phyloP scores from a whole-genome alignment of 2,888 invertebrate genomes.

The Conops quadrifasciatus region DNA sequence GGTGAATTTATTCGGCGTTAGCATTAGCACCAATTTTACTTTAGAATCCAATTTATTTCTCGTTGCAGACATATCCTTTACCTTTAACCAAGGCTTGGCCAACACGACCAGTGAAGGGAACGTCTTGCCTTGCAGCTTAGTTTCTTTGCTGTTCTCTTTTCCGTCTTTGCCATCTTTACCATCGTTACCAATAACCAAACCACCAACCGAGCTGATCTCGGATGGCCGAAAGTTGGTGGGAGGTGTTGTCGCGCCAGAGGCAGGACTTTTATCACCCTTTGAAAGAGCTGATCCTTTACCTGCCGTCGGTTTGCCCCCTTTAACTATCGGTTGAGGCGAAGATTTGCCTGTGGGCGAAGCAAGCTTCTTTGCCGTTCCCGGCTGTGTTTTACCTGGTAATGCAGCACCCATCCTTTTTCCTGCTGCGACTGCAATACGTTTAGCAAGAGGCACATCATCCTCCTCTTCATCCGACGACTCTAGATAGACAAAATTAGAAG shows the following conservation, averaged over 20 bases:
- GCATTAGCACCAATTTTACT: conserved; percentile 84
- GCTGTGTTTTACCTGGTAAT: conserved; percentile 36
- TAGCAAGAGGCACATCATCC: conserved; percentile 66
- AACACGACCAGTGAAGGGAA: conserved; percentile 87
- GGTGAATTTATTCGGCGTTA: conserved; percentile 83
- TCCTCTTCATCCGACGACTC: conserved; percentile 65
- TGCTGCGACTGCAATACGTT: conserved; percentile 60
- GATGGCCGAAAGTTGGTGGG: conserved; percentile 70
- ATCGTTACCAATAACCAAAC: conserved; percentile 72
- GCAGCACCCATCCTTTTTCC: conserved; percentile 48
- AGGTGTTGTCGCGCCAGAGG: conserved; percentile 34
- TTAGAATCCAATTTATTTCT: conserved; percentile 76
- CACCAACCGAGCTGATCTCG: conserved; percentile 77
- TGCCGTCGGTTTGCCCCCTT: conserved; percentile 14
- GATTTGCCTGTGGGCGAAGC: conserved; percentile 45
- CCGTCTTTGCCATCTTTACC: conserved; percentile 67
- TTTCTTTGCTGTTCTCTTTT: conserved; percentile 77
- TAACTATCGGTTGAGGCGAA: conserved; percentile 43
- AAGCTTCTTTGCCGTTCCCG: conserved; percentile 24
- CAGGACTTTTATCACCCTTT: conserved; percentile 32
- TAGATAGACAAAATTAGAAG: conserved; percentile 57
- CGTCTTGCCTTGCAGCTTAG: conserved; percentile 80
- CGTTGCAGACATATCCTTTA: conserved; percentile 73
- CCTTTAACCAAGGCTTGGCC: conserved; percentile 80
- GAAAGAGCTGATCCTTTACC: conserved; percentile 31